These are phyloP conservation scores for Beris chalybata DNA, from an alignment of 2,888 invertebrate genomes.

Conservation along the genomic window DNA sequence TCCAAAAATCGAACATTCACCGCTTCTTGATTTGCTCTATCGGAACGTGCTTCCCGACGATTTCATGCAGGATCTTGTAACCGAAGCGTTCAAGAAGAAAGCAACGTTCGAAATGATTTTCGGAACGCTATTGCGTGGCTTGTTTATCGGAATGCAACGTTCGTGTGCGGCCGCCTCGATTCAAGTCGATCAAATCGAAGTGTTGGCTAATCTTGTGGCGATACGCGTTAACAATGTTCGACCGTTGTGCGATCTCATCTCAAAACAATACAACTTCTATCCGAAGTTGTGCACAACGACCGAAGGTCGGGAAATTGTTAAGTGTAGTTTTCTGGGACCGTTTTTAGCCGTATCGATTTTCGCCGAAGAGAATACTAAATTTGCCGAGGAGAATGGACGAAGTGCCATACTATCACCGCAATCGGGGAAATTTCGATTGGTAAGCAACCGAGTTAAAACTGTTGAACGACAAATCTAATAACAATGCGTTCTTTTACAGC, in stretches of 20 bases:
- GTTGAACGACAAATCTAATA: conserved; percentile 11
- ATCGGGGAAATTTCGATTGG: conserved; percentile 50
- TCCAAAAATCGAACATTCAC: conserved; percentile 55
- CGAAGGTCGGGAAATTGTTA: conserved; percentile 82
- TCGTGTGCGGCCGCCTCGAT: conserved; percentile 38
- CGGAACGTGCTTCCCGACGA: conserved; percentile 64
- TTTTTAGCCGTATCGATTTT: conserved; percentile 91
- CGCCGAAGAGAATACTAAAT: conserved; percentile 88
- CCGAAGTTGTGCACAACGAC: conserved; percentile 75
- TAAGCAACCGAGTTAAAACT: conserved; percentile 40
- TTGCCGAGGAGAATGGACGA: conserved; percentile 72
- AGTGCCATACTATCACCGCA: conserved; percentile 44
- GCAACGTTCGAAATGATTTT: conserved; percentile 51
- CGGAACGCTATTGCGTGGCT: conserved; percentile 49
- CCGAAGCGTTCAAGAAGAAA: conserved; percentile 58
- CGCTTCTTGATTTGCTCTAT: conserved; percentile 63
- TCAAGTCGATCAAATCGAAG: conserved; percentile 69
- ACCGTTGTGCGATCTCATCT: conserved; percentile 73
- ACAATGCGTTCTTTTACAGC: conserved; percentile 61
- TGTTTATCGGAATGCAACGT: conserved; percentile 55
- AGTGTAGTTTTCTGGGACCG: conserved; percentile 85
- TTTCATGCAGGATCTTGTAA: conserved; percentile 64
- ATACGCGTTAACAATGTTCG: conserved; percentile 73
- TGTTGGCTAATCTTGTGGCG: conserved; percentile 78
- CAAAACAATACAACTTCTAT: conserved; percentile 70